Evolutionary conservation across 2,113 vertebrate genomes (phyloP).

Genomic region (Baryphthengus martii): DNA sequence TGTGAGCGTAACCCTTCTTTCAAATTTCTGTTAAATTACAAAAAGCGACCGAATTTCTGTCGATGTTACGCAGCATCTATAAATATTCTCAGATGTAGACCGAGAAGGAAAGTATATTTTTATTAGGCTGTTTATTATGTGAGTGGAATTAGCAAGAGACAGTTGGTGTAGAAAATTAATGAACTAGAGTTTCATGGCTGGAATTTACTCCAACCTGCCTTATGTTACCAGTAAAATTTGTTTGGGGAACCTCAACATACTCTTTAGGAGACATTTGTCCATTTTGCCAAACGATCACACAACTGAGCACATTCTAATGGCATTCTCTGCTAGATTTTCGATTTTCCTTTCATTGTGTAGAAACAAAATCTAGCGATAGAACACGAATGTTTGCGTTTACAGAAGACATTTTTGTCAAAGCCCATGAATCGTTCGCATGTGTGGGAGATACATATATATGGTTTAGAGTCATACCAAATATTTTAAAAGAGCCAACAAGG

Average conservation of each 20-base stretch:
- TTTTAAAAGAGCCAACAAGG: conserved; percentile 12
- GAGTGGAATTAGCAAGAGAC: conserved; percentile 71
- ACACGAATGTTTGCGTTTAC: conserved; percentile 11
- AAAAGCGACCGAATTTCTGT: not conserved
- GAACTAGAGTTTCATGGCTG: conserved; percentile 72
- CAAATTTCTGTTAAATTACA: not conserved
- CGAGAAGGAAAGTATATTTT: conserved; percentile 65
- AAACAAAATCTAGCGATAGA: conserved; percentile 20
- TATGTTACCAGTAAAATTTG: conserved; percentile 72
- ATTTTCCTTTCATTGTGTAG: conserved; percentile 13
- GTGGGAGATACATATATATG: not conserved
- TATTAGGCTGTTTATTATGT: conserved; percentile 71
- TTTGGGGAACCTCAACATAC: conserved; percentile 66
- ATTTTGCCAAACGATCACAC: conserved; percentile 61
- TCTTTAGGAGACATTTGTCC: conserved; percentile 66
- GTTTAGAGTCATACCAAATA: not conserved
- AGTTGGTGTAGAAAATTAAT: conserved; percentile 74
- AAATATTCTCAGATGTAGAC: conserved; percentile 64
- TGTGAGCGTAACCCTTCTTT: not conserved
- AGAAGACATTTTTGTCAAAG: not conserved
- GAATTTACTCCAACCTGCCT: conserved; percentile 69
- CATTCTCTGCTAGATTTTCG: conserved; percentile 10
- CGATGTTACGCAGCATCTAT: conserved; percentile 46
- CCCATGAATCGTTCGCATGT: not conserved
- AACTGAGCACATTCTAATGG: conserved; percentile 33